Base-by-base conservation (phyloP, 2,113 vertebrate genomes). In the Centropus bengalensis region DNA sequence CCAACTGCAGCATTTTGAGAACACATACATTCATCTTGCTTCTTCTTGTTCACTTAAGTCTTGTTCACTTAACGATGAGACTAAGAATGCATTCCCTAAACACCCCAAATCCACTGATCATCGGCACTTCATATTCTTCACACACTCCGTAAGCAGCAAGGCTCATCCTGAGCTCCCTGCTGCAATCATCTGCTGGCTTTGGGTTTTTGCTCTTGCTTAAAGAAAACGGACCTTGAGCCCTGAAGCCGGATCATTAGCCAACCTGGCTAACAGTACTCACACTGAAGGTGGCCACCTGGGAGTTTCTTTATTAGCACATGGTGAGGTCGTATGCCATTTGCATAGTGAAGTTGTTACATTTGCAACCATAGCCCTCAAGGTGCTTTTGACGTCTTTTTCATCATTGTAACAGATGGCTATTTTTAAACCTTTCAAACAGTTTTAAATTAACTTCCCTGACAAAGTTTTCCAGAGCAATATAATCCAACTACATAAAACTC, bases 281-380 rank as follows among this genome's bases (percentile, higher is more conserved):
- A 0, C n/a, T 54, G 71, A 16, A 54, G 28, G 69, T 26, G 28
- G 15, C 36, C 58, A 70, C 10, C 17, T 7, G 8, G 17, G 18
- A 51, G 17, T 3, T 40, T 32, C 23, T 33, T 30, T 21, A 20
- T 19, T 6, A 5, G 30, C 8, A 7, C 23, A 28, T 0, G 8
- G n/a, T 3, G 36, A 80, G 68, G 4, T 0, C 0, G 5, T 13
- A n/a, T 11, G 6, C 23, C 36, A 9, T 42, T 12, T 1, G 0
- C 78, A 15, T 1, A 24, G 49, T 66, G 88, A 55, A 23, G 58
- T 23, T 38, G 52, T 42, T 13, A 71, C 26, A 56, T 63, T 5
- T 2, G 70, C 84, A 66, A 54, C 40, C 24, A 28, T 36, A 1
- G 0, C 47, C 33, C 80, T 66, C 80, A 24, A 75, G 56, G 84